Base-by-base conservation (phyloP, 2,113 vertebrate species). In the Stegastes partitus region DNA sequence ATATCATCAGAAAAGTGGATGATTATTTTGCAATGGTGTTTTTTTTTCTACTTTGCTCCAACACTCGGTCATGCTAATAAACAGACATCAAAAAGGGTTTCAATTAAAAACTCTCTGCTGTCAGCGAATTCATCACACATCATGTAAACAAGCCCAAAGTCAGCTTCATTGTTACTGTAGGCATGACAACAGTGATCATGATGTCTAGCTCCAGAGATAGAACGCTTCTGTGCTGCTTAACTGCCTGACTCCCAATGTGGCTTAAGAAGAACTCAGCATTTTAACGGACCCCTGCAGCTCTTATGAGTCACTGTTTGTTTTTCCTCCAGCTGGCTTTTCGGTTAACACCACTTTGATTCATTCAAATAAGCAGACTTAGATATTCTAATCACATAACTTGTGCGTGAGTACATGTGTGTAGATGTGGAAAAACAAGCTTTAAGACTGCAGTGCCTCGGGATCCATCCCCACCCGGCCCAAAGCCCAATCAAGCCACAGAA, bases 251-350 rank as follows among this genome's bases (percentile, higher is more conserved):
- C 49, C 47, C 66, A n/a, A 39, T 12, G 56, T 21, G 71, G 57
- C 37, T 79, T 15, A 74, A 50, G 74, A 68, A 69, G 19, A 49
- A 16, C 8, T 74, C 44, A 5, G 37, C 18, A 62, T 80, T 81
- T 89, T 67, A 76, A 87, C 80, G 34, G n/a, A 58, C 70, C 56
- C 89, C 83, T 45, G 67, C 64, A 64, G 83, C 61, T 82, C 49
- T 26, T 12, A 75, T 14, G 58, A 80, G 59, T 83, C 77, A 61
- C n/a, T 73, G 63, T 79, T 68, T 83, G 55, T 73, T 79, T 87
- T 77, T 61, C 69, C 64, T 56, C 70, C 75, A 79, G 65, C 67
- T 69, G 49, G 63, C 50, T 85, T 82, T 81, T 11, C 50, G 51
- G 23, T 73, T 69, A 71, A 73, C 26, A 65, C 49, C 50, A 49